Percentiles rank a stretch among this genome's conserved stretches.
Conservation (phyloP, 2,797 vertebrate species). For the Valencia hispanica region DNA sequence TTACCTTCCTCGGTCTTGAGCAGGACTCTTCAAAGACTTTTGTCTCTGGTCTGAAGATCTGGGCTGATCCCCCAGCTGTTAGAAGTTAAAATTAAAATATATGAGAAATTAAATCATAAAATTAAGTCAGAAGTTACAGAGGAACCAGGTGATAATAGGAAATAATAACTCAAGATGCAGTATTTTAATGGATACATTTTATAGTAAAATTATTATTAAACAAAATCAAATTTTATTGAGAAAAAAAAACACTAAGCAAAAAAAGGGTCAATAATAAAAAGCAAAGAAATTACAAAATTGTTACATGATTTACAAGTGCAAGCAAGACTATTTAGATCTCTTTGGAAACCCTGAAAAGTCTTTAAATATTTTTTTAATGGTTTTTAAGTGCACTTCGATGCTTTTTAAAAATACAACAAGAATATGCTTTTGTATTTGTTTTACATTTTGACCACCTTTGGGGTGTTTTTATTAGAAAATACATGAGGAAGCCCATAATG, state of each 20-base stretch:
- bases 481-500: not conserved
- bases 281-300: too few species aligned
- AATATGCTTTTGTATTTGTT: not conserved
- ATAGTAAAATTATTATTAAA: not conserved
- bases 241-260: not conserved
- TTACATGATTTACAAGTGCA: too few species aligned
- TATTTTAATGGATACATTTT: not conserved
- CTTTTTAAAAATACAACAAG: too few species aligned
- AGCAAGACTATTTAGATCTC: too few species aligned
- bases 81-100: not conserved
- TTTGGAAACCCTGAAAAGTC: too few species aligned
- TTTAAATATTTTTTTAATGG: not conserved
- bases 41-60: slow-evolving; percentile 84
- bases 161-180: not conserved
- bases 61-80: slow-evolving; percentile 83
- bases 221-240: not conserved
- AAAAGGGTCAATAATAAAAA: too few species aligned
- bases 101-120: not conserved
- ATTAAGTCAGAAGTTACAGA: not conserved
- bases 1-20: slow-evolving; percentile 95
- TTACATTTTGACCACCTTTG: too few species aligned
- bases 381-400: too few species aligned
- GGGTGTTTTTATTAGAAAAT: not conserved
- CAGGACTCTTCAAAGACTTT: slow-evolving; percentile 89
- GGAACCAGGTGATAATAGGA: not conserved